Evolutionary conservation across 2,888 invertebrate genomes (phyloP), one percentile per base, ranked within the genome.

Genomic region (Trichacis sp.): DNA sequence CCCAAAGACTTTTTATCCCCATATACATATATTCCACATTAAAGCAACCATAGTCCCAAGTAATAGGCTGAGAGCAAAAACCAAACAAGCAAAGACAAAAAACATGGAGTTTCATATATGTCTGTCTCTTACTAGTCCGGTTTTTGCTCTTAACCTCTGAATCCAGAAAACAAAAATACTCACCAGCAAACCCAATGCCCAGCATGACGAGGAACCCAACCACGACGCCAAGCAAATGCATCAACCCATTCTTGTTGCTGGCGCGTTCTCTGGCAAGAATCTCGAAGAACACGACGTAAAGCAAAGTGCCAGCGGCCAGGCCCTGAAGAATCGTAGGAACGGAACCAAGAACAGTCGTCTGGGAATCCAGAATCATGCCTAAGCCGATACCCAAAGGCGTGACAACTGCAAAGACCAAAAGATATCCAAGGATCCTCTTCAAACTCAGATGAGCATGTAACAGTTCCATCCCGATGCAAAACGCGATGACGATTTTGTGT

Each of bases 261-360:
- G 86, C 86, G 18, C 87, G 85, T 74, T 93, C 93, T 63, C 92
- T 87, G 4, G 92, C 91, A 12, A 93, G 85, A n/a, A 93, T 90
- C 84, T 93, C 93, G 84, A 93, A 93, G 84, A 93, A 92, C 1
- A 93, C 92, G 11, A 94, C 92, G 84, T 93, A 93, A 11, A 93
- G 85, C 50, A 93, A 87, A 0, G 93, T 93, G 4, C 93, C 93
- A 49, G 91, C 91, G 0, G 93, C 93, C 85, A 93, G 87, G 4
- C 92, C 92, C 81, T 93, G 91, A 1, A 89, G 84, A 15, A 88
- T 12, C n/a, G 36, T 36, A 29, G 29, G 29, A 6, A 29, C 9
- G 12, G 83, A 82, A 45, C 85, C 86, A 67, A 9, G 36, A n/a
- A n/a, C 9, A 36, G 83, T 82, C 45, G 85, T 86, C 66, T 85